Evolutionary conservation across 2,113 vertebrate species (phyloP).

Genomic region (Lophochroa leadbeateri): DNA sequence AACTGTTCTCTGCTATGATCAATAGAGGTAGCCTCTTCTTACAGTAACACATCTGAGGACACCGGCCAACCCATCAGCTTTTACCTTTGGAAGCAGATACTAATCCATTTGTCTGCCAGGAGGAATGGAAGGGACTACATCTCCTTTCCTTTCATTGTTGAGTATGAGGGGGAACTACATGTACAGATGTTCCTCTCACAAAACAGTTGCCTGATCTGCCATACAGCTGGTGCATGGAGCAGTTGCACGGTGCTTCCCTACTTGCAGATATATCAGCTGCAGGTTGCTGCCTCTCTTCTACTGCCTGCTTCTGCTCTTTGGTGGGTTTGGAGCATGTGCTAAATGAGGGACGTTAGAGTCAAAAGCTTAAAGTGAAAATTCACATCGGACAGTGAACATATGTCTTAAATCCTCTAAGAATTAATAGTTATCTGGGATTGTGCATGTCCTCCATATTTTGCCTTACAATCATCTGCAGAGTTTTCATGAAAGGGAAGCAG

Average conservation of each 20-base stretch:
- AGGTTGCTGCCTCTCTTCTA: background rate
- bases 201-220: background rate
- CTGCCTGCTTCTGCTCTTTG: background rate
- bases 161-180: background rate
- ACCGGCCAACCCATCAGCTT: background rate
- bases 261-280: background rate
- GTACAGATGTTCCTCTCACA: background rate
- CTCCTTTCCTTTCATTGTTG: background rate
- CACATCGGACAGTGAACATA: background rate
- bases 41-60: background rate
- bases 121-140: background rate
- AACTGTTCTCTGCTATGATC: background rate
- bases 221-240: fast-evolving
- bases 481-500: background rate
- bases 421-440: background rate
- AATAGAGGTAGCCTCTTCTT: background rate
- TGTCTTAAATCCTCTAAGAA: background rate
- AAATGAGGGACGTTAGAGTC: background rate
- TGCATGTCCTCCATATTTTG: background rate
- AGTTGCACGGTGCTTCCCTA: background rate
- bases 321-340: background rate
- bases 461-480: background rate
- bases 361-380: background rate
- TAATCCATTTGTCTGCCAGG: background rate
- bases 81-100: background rate